Percentiles rank a stretch among this genome's conserved stretches.
Conservation (phyloP, 2,113 vertebrate genomes). For the Edolisoma coerulescens region DNA sequence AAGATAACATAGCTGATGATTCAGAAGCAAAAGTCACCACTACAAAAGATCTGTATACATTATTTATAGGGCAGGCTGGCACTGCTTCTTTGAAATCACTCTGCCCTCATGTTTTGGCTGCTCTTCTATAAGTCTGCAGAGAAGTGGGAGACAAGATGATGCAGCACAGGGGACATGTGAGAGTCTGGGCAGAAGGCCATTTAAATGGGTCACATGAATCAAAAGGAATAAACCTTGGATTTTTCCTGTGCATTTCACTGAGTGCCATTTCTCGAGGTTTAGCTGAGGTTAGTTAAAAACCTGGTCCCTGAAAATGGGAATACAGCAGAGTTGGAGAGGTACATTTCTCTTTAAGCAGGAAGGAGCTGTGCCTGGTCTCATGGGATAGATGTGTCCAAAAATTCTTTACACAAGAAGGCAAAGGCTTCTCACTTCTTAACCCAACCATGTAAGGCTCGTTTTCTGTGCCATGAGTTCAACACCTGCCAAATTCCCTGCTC, state of each 20-base stretch:
- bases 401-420: neutral
- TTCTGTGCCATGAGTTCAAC: neutral
- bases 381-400: neutral
- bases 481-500: neutral
- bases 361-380: neutral
- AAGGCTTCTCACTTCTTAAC: neutral
- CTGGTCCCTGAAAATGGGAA: neutral
- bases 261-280: neutral
- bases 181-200: neutral
- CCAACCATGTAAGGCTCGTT: neutral
- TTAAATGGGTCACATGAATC: neutral
- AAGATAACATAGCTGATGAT: neutral
- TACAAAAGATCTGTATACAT: neutral
- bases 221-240: neutral
- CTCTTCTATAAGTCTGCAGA: neutral
- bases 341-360: neutral
- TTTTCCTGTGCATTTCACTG: neutral
- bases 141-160: slow-evolving; percentile 11
- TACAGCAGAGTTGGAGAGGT: neutral
- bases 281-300: neutral
- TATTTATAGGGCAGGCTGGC: slow-evolving; percentile 44
- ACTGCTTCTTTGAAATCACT: neutral
- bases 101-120: slow-evolving; percentile 9
- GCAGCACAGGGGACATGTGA: neutral
- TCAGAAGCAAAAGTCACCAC: neutral